Evolutionary conservation across 2,113 vertebrate species (phyloP), one percentile per base, ranked within the genome.

Genomic region (Pseudolaguvia tuberculata): DNA sequence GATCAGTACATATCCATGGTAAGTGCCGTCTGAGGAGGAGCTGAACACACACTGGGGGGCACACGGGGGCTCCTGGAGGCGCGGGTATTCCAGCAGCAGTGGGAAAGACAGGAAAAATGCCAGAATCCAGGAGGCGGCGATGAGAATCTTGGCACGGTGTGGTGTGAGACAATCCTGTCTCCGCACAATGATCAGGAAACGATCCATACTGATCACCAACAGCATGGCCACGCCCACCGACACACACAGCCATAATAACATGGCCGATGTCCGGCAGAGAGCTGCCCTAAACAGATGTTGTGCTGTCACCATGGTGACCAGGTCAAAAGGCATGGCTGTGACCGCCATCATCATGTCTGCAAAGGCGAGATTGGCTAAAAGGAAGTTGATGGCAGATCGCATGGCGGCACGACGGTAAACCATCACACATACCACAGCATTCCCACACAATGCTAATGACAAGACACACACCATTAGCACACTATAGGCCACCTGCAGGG

Each of bases 331-430:
- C 96, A 98, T 96, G 88, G 96, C 97, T 71, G 98, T 88, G 82
- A 96, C 87, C 29, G 96, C 94, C 76, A 99, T 90, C 90, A 97
- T 90, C 93, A 97, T 94, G 87, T 99, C 97, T 8, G 96, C 94
- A 76, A 97, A 97, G 53, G 97, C 97, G 84, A 99, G 85, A 83
- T 94, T 99, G 68, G 97, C 96, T 71, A 99, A 86, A 35, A 99
- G 93, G 85, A 98, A 97, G 87, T 99, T 99, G 89, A 99, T 99
- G 68, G 97, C 97, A 1, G 97, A 99, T 80, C 96, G 89, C 97
- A 99, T 99, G 73, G 96, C 96, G 3, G 96, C 94, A 55, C 95
- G 93, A 86, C 96, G 97, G 89, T 99, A 99, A 79, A 99, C 97
- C 96, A 99, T 98, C 79, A 99, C 90, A 85, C 96, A 99, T 78